Evolutionary conservation across 2,797 vertebrate genomes (phyloP).

Genomic region (Toxotes lorentzi): DNA sequence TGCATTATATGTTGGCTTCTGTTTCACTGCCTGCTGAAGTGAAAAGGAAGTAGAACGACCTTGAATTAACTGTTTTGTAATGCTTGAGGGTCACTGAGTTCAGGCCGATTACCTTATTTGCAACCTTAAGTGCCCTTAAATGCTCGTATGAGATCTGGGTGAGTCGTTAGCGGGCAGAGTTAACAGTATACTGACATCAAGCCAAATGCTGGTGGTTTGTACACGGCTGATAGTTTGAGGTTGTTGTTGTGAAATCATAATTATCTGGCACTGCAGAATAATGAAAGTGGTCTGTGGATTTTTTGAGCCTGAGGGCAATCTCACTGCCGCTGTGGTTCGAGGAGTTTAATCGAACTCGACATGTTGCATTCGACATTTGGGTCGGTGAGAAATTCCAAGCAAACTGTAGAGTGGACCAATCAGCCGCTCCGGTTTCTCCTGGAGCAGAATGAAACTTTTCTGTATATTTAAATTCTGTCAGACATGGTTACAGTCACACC

Average conservation of each 20-base stretch:
- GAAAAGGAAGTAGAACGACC: neutral
- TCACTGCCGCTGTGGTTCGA: neutral
- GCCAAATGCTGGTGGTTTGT: neutral
- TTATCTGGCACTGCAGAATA: neutral
- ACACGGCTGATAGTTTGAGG: neutral
- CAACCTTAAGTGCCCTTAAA: slow-evolving; percentile 9
- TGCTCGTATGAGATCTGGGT: neutral
- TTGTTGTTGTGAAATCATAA: slow-evolving; percentile 21
- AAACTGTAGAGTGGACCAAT: neutral
- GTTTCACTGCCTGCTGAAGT: neutral
- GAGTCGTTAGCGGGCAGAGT: neutral
- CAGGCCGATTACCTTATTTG: slow-evolving; percentile 10
- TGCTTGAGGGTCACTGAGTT: neutral
- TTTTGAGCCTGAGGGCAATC: neutral
- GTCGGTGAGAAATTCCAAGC: neutral
- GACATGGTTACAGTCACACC: too few relatives aligned
- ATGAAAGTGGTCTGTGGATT: neutral
- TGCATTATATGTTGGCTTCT: neutral
- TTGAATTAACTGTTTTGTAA: neutral
- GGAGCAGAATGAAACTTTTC: neutral
- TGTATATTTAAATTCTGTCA: neutral
- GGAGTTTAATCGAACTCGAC: slow-evolving; percentile 14
- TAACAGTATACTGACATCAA: neutral
- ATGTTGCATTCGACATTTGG: neutral
- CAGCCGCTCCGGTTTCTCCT: neutral